Base-by-base conservation (phyloP, 1,140 invertebrate genomes). In the Zaprionus capensis region DNA sequence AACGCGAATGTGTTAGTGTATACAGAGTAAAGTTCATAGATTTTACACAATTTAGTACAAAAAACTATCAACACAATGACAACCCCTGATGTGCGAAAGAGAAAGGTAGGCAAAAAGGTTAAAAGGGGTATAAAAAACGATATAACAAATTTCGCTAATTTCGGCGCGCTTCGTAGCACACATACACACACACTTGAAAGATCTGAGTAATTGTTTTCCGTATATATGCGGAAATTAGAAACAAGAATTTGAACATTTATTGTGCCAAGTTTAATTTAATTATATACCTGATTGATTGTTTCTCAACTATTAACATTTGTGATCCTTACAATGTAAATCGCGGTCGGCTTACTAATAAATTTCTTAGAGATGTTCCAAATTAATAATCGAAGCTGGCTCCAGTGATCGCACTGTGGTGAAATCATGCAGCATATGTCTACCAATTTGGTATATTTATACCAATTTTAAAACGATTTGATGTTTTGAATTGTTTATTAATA, bases 61-160 rank as follows among this genome's bases (percentile, higher is more conserved):
- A 72, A 80, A 61, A 24, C 26, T 6, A 68, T 46, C 17, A 61
- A 67, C 58, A 78, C 55, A 69, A 88, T 90, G 85, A 61, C 81
- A 58, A 76, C 67, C 65, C 76, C 55, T 65, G 84, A 90, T 66
- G 75, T 88, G 78, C 81, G 84, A 56, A 84, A 88, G 74, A 81
- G 84, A 78, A 88, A 88, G 76, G 84, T 88, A 84, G 49, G 84
- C 63, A 82, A 73, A 82, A 73, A 82, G 79, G 70, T 80, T 55
- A 84, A 78, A 58, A 71, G 41, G 49, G 34, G 51, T 44, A 57
- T 46, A 15, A 34, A 67, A 24, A 56, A n/a, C 31, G 4, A 12
- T 2, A 28, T 1, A 58, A 12, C 1, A 57, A 63, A 67, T 59
- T 72, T 46, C n/a, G 73, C 63, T 58, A 66, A 44, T 75, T 70